Base-by-base conservation (phyloP, 2,797 vertebrate species). In the Aulostomus chinensis region DNA sequence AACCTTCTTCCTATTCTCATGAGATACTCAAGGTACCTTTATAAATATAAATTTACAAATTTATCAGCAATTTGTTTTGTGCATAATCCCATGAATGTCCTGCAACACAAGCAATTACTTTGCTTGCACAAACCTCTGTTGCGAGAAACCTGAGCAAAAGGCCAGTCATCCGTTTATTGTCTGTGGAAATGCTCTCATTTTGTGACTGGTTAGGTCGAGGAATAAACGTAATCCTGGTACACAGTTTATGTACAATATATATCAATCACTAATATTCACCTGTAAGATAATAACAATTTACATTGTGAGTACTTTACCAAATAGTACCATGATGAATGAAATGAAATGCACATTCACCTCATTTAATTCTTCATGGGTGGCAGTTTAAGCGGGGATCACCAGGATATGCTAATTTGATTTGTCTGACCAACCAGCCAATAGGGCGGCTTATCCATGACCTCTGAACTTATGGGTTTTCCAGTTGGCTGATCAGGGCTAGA, bases 391-490 rank as follows among this genome's bases (percentile, higher is more conserved):
- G 30, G 49, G 59, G 53, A 76, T 76, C 66, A 53, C 56, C 32
- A 13, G 46, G 4, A 58, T 65, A 67, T 72, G 85, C 76, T 88
- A 85, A 90, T 92, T 81, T 79, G 81, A 89, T 88, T 89, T 88
- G 85, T 89, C 79, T 80, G 75, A 86, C 73, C 78, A 80, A 67
- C 82, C 81, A 60, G 71, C 84, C 83, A 81, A 76, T 77, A 47
- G 57, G 66, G 73, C 60, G 28, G 78, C 83, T 84, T 86, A 86
- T 75, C 76, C 66, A n/a, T 84, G 85, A 88, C 84, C 87, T 86
- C 61, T 88, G 76, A 87, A 83, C 88, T 69, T 47, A 56, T 40
- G 66, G 61, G 87, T 77, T 86, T 90, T 92, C 83, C 83, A 87
- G 80, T 79, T 81, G 86, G 84, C 76, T 81, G 83, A 81, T 81